Base-by-base conservation (phyloP, 2,797 vertebrate genomes). In the Octomys mimax region DNA sequence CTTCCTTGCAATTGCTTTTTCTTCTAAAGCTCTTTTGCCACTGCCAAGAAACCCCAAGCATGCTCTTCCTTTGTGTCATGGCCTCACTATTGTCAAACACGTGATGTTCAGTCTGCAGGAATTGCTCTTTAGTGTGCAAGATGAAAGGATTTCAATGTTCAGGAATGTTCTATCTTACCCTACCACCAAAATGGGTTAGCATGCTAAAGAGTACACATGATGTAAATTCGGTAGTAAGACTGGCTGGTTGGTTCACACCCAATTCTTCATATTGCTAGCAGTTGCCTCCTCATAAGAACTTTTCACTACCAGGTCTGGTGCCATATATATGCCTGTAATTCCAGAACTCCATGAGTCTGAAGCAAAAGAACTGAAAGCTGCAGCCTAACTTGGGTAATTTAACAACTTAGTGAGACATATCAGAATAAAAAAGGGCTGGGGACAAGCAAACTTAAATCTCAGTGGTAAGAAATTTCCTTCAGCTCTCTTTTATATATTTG, bases 1-100 rank as follows among this genome's bases (percentile, higher is more conserved):
- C 81, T 97, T 96, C 42, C n/a, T 49, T 89, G 77, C 57, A 71
- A 31, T 26, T 75, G 73, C 62, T 94, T 96, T 75, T 95, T 97
- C 33, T 36, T 33, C 61, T 49, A 16, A 87, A 64, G 49, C 91
- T 87, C 21, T 57, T 89, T 92, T 92, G 52, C 57, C 36, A 70
- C 9, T 84, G 91, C 82, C 89, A 88, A 95, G 89, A 95, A 85
- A 90, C 90, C 84, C 77, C 73, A 94, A 57, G 52, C n/a, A 75
- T 95, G 52, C 12, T 73, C 96, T 96, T 78, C 42, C 57, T 92
- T 4, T 88, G 62, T 82, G 96, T 66, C 64, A 2, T 13, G 68
- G 86, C 62, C 7, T 96, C 64, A 49, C 86, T 11, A 54, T 91
- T 96, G 96, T 66, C 79, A 91, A 78, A 42, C 78, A 4, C 42